Conservation (phyloP, 2,797 vertebrate species). For the Nasua narica region DNA sequence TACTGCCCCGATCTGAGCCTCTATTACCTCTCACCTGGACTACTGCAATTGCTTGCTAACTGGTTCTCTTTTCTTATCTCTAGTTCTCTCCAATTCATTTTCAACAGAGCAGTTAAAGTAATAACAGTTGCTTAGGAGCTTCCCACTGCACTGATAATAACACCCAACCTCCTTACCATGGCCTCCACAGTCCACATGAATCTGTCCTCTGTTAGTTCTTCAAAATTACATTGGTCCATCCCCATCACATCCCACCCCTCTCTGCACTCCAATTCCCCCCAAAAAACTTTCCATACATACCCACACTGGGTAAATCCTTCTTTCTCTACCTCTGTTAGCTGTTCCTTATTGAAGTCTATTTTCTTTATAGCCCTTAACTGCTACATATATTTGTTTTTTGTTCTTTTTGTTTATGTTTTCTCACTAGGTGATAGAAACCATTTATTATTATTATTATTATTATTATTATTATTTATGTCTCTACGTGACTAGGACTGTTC, state of each 20-base stretch:
- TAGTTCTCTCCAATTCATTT: not conserved
- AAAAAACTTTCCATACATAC: not conserved
- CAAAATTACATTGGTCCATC: not conserved
- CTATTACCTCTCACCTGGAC: not conserved
- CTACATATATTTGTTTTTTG: not conserved
- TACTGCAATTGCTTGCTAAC: not conserved
- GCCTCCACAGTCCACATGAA: not conserved
- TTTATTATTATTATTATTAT: not conserved
- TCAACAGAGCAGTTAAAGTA: not conserved
- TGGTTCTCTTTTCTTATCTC: not conserved
- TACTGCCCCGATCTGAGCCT: not conserved
- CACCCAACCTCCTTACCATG: not conserved
- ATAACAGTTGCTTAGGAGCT: not conserved
- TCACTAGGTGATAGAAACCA: not conserved
- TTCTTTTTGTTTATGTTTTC: not conserved
- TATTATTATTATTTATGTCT: not conserved
- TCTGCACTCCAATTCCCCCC: not conserved
- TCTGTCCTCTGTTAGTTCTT: not conserved
- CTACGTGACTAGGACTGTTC: not conserved
- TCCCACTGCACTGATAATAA: not conserved
- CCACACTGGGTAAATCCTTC: fast-evolving
- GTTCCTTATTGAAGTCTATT: not conserved
- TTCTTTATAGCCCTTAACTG: not conserved
- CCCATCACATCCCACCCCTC: not conserved
- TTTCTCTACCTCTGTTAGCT: not conserved